Evolutionary conservation across 2,888 invertebrate species (phyloP), one percentile per base, ranked within the genome.

Genomic region (Drosophila suboccidentalis): DNA sequence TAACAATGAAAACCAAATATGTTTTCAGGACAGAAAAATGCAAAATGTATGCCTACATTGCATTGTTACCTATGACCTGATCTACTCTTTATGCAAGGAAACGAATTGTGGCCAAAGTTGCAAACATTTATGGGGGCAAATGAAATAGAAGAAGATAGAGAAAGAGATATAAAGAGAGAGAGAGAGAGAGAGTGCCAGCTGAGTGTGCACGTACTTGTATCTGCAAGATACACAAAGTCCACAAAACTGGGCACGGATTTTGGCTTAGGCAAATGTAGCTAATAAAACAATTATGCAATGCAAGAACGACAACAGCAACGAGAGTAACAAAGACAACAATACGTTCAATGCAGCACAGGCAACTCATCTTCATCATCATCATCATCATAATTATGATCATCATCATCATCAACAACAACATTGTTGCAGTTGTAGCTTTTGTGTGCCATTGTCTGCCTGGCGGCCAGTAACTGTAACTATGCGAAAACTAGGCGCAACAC

Each of bases 221-320:
- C 85, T 83, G 85, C 68, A 78, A 84, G 82, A 84, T 83, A 84
- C 84, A 84, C 78, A 75, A 36, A 43, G 43, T 15, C n/a, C 15
- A 49, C 34, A 36, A 17, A 44, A 54, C 54, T 49, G 54, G 72
- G 72, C 80, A 84, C 72, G 71, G 82, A 82, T 80, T 82, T 78
- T 53, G 75, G 75, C 82, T 82, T 76, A 80, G 82, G 82, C 80
- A 82, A 82, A 84, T 84, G 80, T 68, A 68, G 84, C 84, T 84
- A 86, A 84, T 84, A 84, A 84, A 84, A 84, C 86, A 84, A 84
- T 84, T 84, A 84, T 84, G 84, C 86, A 82, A 75, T 73, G 75
- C 64, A 74, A 44, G 63, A 76, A 50, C 63, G 63, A 46, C 53
- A 43, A 8, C 61, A 67, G 36, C 57, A 75, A 50, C 46, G 19